These are phyloP conservation scores for Eucidaris tribuloides DNA, from an alignment of 35 echinoderm and acorn worm genomes.

Conservation along the genomic window DNA sequence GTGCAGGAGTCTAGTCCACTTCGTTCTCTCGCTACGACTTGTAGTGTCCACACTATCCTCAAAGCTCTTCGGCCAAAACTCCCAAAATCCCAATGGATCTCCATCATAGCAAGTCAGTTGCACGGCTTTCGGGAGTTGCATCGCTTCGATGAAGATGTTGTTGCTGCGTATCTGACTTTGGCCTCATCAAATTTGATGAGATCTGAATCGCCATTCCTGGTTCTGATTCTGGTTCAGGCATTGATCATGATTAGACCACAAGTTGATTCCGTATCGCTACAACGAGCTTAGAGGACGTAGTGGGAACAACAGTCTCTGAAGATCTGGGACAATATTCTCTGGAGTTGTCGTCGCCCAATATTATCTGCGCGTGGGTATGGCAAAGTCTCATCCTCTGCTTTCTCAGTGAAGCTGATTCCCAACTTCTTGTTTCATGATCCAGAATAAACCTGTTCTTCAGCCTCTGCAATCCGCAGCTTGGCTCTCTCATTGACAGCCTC, in stretches of 20 bases:
- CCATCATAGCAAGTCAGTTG: constrained; percentile 46
- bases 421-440: neutral
- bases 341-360: no score
- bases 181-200: neutral
- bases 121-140: constrained; percentile 54
- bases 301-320: neutral
- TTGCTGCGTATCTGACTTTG: constrained; percentile 28
- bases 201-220: neutral
- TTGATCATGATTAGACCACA: neutral
- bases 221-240: neutral
- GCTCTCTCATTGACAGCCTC: neutral
- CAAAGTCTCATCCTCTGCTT: neutral
- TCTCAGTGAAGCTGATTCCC: neutral
- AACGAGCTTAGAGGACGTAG: neutral
- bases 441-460: neutral
- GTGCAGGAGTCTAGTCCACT: constrained; percentile 45
- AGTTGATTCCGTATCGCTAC: neutral
- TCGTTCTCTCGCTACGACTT: neutral
- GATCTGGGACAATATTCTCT: neutral
- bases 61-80: constrained; percentile 28
- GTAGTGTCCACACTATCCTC: constrained; percentile 43
- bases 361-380: no score
- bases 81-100: constrained; percentile 33
- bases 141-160: constrained; percentile 21
- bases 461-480: neutral